Base-by-base conservation (phyloP, 2,888 invertebrate genomes). In the Pantelozetes paolii region DNA sequence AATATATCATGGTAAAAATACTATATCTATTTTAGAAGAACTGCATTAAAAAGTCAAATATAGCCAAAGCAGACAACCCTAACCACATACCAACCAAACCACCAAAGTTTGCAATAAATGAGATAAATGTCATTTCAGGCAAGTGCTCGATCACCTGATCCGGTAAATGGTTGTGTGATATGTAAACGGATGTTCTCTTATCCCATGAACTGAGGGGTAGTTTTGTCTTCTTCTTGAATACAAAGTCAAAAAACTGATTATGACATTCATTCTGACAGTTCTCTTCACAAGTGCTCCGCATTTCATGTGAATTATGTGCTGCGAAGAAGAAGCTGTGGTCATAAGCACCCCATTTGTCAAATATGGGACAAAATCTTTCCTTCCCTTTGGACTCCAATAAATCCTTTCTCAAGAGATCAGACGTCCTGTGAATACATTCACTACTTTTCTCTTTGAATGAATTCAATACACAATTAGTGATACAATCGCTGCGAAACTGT, bases 201-300 rank as follows among this genome's bases (percentile, higher is more conserved):
- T 67, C 67, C 67, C 67, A 67, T 23, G 67, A 23, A 67, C 40
- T 42, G 2, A 40, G n/a, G 18, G 42, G 40, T 40, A 40, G 26
- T 42, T 67, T 67, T 40, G 42, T 67, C 23, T 67, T 67, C 15
- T 67, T 42, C 20, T 20, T 67, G 67, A 67, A 23, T 5, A 11
- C 40, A 67, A 67, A 67, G 20, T 67, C 67, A 23, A 67, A 67
- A 26, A 67, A 67, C 67, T 67, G 42, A 6, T 67, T 67, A 11
- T 67, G 42, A 23, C 67, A 67, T 23, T 67, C 67, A 23, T 67
- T 40, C 36, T 36, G 67, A 67, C 36, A 67, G 23, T 67, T 67
- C 23, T 67, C 67, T 9, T 67, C 67, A 40, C 67, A 67, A 1
- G 26, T 18, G 9, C 28, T 28, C 36, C 64, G 32, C 3, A 64